A percentile compares a stretch with the other conserved stretches of the same genome.
phyloP scores from a whole-genome alignment of 2,888 invertebrate species.

The Embidobia sp. region DNA sequence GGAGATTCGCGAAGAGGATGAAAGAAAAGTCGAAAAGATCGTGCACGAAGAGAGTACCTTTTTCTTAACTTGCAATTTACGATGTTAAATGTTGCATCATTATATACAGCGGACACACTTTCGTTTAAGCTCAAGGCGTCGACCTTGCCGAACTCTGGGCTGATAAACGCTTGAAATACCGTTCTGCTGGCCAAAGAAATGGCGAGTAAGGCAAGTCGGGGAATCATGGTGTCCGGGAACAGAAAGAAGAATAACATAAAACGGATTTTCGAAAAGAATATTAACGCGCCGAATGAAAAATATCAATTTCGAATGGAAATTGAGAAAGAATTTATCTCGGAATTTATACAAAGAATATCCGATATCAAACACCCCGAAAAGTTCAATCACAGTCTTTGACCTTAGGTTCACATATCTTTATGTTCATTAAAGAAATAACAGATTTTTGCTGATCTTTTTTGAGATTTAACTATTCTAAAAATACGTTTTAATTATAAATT shows the following conservation, averaged over 20 bases:
- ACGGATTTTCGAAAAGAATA: constrained; percentile 30
- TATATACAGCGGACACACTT: constrained; percentile 62
- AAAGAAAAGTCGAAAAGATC: constrained; percentile 39
- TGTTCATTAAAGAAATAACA: too few relatives aligned
- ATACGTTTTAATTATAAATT: too few relatives aligned
- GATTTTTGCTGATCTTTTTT: too few relatives aligned
- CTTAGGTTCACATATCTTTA: too few relatives aligned
- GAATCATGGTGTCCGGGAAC: constrained; percentile 23
- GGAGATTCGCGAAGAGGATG: not conserved
- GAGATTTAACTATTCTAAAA: too few relatives aligned
- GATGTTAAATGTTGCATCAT: constrained; percentile 63
- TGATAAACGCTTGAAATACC: constrained; percentile 64
- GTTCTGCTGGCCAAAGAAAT: constrained; percentile 50
- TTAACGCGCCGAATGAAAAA: constrained; percentile 14
- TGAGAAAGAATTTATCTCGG: too few relatives aligned
- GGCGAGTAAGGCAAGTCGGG: constrained; percentile 23
- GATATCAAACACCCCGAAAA: too few relatives aligned
- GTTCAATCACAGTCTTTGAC: too few relatives aligned
- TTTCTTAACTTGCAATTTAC: constrained; percentile 59
- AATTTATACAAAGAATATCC: too few relatives aligned
- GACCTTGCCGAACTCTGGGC: constrained; percentile 63
- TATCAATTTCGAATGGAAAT: constrained; percentile 14
- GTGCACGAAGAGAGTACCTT: constrained; percentile 34
- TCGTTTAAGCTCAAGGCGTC: constrained; percentile 61
- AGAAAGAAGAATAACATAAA: constrained; percentile 51